These are phyloP conservation scores for Xenops minutus DNA, from an alignment of 2,797 vertebrate genomes.

Conservation along the genomic window DNA sequence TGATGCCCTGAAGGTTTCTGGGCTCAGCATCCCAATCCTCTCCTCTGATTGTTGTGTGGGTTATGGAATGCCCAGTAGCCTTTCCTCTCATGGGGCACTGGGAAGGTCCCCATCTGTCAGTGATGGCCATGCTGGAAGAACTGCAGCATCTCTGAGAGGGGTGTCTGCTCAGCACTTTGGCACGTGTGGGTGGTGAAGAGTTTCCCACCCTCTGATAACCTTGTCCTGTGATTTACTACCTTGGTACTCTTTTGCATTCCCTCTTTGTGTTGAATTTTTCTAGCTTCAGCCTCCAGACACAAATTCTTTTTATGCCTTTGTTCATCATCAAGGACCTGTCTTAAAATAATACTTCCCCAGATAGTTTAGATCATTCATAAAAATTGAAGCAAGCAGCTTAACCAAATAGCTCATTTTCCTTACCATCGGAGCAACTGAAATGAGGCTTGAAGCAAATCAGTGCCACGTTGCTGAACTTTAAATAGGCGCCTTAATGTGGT, in stretches of 20 bases:
- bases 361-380: slow-evolving; percentile 38
- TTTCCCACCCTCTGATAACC: background rate
- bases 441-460: slow-evolving; percentile 54
- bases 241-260: background rate
- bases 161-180: rapidly evolving
- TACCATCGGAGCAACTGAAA: background rate
- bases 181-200: rapidly evolving
- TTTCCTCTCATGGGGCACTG: background rate
- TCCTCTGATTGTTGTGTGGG: rapidly evolving
- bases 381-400: slow-evolving; percentile 15
- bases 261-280: background rate
- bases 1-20: background rate
- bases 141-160: background rate
- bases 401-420: slow-evolving; percentile 35
- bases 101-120: background rate
- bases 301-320: background rate
- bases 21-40: background rate
- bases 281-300: background rate
- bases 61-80: background rate
- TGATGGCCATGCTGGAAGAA: background rate
- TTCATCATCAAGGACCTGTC: background rate
- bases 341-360: background rate
- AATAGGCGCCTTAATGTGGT: background rate
- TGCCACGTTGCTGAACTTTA: slow-evolving; percentile 41
- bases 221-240: background rate